phyloP scores from a whole-genome alignment of 2,113 vertebrate genomes.

The Actenoides lindsayi region DNA sequence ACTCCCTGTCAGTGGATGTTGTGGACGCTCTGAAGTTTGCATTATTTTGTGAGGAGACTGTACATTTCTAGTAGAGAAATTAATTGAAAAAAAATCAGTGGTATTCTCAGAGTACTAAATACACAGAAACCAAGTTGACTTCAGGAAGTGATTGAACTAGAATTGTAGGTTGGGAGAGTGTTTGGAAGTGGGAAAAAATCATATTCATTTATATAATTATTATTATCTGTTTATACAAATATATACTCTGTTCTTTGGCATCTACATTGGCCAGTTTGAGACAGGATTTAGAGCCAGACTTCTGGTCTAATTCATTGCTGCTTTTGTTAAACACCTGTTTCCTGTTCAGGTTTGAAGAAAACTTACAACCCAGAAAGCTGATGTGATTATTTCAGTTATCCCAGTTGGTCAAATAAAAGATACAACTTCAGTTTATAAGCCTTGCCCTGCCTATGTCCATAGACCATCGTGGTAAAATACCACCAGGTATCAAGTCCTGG shows the following conservation, averaged over 20 bases:
- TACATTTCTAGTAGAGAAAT: background rate
- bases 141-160: background rate
- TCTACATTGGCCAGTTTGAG: background rate
- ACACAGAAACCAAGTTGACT: background rate
- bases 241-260: background rate
- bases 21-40: background rate
- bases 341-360: background rate
- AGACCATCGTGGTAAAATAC: background rate
- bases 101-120: background rate
- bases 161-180: background rate
- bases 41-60: background rate
- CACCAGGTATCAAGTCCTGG: background rate
- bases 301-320: background rate
- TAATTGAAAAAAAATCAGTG: background rate
- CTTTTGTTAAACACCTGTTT: background rate
- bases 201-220: background rate
- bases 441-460: background rate
- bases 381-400: background rate
- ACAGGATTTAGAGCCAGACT: background rate
- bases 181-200: background rate
- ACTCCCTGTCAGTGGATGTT: background rate
- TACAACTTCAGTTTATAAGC: background rate
- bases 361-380: background rate
- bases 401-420: background rate
- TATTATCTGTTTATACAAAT: background rate